A percentile compares a stretch with the other conserved stretches of the same genome.
phyloP scores from a whole-genome alignment of 2,113 vertebrate genomes.

The Apodemus speciosus region DNA sequence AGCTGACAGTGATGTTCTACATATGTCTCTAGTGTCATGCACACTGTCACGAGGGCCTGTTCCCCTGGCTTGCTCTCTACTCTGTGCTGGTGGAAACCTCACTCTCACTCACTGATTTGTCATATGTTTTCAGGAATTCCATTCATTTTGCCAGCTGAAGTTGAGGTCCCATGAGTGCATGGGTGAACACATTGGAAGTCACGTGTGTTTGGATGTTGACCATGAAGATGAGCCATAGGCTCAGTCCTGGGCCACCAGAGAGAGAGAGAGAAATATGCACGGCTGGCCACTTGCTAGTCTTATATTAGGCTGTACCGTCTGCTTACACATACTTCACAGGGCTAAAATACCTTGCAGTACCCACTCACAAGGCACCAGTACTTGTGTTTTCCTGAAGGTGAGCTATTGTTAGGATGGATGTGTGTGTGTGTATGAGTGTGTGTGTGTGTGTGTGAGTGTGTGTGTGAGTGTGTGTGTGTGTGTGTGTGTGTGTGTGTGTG shows the following conservation, averaged over 20 bases:
- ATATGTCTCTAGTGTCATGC: not conserved
- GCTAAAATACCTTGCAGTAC: accelerated
- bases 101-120: not conserved
- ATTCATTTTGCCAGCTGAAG: not conserved
- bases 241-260: not conserved
- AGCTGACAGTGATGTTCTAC: not conserved
- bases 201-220: not conserved
- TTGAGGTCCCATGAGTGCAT: too few relatives aligned
- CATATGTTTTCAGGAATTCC: not conserved
- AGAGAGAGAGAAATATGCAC: not conserved
- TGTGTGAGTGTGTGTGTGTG: not conserved
- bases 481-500: not conserved
- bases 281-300: not conserved
- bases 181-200: too few relatives aligned
- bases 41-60: too few relatives aligned
- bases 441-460: not conserved
- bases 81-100: not conserved
- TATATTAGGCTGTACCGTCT: too few relatives aligned
- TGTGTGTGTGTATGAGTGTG: too few relatives aligned
- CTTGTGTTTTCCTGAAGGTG: not conserved
- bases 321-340: not conserved
- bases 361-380: not conserved
- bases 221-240: not conserved
- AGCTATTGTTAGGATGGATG: not conserved
- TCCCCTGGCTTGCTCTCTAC: not conserved